Base-by-base conservation (phyloP, 2,797 vertebrate genomes). In the Arnoldichthys spilopterus region DNA sequence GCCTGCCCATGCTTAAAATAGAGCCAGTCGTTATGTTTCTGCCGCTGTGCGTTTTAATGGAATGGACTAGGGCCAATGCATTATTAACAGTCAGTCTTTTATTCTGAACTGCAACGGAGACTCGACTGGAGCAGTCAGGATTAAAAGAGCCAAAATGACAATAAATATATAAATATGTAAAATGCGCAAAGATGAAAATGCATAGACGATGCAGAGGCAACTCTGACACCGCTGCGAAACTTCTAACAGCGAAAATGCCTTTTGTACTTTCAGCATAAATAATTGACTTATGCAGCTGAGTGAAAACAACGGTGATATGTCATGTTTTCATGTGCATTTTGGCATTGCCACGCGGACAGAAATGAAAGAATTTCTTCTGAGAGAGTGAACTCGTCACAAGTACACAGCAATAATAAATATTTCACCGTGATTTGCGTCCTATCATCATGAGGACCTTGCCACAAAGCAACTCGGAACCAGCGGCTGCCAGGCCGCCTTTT, bases 401-500 rank as follows among this genome's bases (percentile, higher is more conserved):
- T 74, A 53, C 56, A 70, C 32, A 12, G 11, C 70, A 15, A 30
- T 84, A 45, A 78, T 84, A 80, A 84, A 86, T 84, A 86, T 78
- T 81, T 84, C 47, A 70, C 45, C 30, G n/a, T 54, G 68, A 75
- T 76, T 64, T 77, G 49, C 68, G 70, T 72, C 43, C 77, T 45
- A 78, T 58, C 78, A 63, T 76, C 73, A 72, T 49, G 58, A 61
- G 72, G 71, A 45, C 70, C 9, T 51, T 24, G 26, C 51, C 79
- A 75, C 51, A 63, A 58, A 74, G 0, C 15, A 40, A 20, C n/a
- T 34, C 45, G 49, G 40, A 82, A 71, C 0, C 16, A 49, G 40
- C n/a, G 34, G 51, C 78, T 18, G 15, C 64, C 34, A 70, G 40
- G 51, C 43, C 54, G 20, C 43, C 66, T 69, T 70, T 47, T 74